These are phyloP conservation scores for silkworm (Bombyx mori) DNA, from an alignment of 1,140 invertebrate genomes.

Conservation along the genomic window ASM3026992v2 NC_085107.1:19945001-19945500, in stretches of 20 bases:
- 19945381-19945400: slow-evolving; percentile 83
- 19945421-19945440: slow-evolving; percentile 64
- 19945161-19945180: slow-evolving; percentile 80
- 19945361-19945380: slow-evolving; percentile 84
- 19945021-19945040: slow-evolving; percentile 76
- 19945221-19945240: slow-evolving; percentile 77
- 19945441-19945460: slow-evolving; percentile 11
- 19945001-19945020: slow-evolving; percentile 82
- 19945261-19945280: slow-evolving; percentile 28
- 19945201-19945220: slow-evolving; percentile 80
- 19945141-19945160: slow-evolving; percentile 72
- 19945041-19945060: slow-evolving; percentile 69
- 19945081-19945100: slow-evolving; percentile 76
- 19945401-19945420: slow-evolving; percentile 76
- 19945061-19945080: slow-evolving; percentile 72
- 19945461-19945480: no score
- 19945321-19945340: slow-evolving; percentile 69
- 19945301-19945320: slow-evolving; percentile 23
- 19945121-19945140: slow-evolving; percentile 61
- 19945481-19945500: no score
- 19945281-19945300: slow-evolving; percentile 7
- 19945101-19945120: slow-evolving; percentile 33
- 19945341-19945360: slow-evolving; percentile 88
- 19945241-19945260: slow-evolving; percentile 48
- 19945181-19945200: slow-evolving; percentile 80